These are phyloP conservation scores for Eudyptes chrysolophus DNA, from an alignment of 2,113 vertebrate species.

Conservation along the genomic window DNA sequence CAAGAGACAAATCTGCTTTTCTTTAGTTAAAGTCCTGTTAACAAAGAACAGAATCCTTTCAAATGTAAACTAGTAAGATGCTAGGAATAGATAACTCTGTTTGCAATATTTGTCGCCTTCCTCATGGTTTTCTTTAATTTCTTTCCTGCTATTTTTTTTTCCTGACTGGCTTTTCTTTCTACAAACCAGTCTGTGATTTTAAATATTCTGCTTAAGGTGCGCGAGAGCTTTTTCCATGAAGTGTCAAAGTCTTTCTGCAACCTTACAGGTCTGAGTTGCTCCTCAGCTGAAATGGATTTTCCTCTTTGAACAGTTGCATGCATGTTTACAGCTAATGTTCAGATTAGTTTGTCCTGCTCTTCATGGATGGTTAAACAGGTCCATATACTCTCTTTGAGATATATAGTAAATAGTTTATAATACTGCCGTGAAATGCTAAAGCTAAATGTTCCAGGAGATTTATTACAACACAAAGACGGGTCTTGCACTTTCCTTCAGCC, in stretches of 20 bases:
- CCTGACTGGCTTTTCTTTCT: neutral
- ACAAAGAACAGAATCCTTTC: constrained; percentile 64
- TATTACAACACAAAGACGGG: neutral
- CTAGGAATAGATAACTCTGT: constrained; percentile 37
- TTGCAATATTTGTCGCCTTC: neutral
- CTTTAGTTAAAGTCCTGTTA: constrained; percentile 43
- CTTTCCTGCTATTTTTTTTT: neutral
- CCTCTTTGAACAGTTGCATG: neutral
- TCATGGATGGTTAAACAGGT: neutral
- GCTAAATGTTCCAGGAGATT: neutral
- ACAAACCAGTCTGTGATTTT: neutral
- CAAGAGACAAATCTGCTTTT: constrained; percentile 52
- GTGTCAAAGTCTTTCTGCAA: neutral
- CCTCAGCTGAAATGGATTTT: neutral
- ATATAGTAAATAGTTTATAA: neutral
- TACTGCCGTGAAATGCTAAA: neutral
- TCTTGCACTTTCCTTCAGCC: neutral
- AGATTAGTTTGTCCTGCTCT: neutral
- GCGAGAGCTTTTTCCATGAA: neutral
- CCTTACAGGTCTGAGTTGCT: neutral
- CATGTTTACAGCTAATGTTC: neutral
- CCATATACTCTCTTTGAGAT: neutral
- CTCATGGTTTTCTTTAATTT: neutral
- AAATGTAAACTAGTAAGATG: constrained; percentile 52
- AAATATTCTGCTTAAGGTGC: neutral